Evolutionary conservation across 2,888 invertebrate species (phyloP), one percentile per base, ranked within the genome.

Genomic region (Volucella inflata): DNA sequence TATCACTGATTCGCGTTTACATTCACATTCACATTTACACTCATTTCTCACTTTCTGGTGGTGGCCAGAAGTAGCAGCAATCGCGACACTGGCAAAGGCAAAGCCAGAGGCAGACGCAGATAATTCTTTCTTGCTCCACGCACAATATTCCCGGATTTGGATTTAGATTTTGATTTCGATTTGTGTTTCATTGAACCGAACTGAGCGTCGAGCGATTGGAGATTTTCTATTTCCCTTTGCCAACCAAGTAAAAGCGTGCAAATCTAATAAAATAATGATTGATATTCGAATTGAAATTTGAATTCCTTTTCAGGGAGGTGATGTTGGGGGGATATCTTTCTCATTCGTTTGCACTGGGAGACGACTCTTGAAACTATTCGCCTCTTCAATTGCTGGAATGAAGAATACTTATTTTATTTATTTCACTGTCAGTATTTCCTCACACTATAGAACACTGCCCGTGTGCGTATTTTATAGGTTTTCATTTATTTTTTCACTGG

Each of bases 261-360:
- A 78, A 79, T 65, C 60, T 68, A 72, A 71, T 67, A 59, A 53
- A 77, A 76, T 42, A 64, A 50, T 44, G 51, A 68, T 50, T 79
- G 70, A 65, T 79, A 79, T 79, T 74, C 65, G 64, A 79, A 84
- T 79, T 79, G 74, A 74, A 79, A 79, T 74, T 60, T 57, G 57
- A 80, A 80, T 85, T 85, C 60, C 75, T 68, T 76, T 77, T 30
- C 30, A 30, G 30, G 30, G 30, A 30, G 30, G 1, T 30, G 30
- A 30, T 30, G 30, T 42, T 48, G 70, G 50, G 40, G 44, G 14
- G 48, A 44, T 67, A 46, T 70, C 48, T 53, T 44, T 51, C 30
- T 68, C 57, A 50, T 46, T 57, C 16, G 48, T 57, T 62, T 46
- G 46, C 46, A 64, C 10, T 51, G 10, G 14, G 4, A 12, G 16